Evolutionary conservation across 1,140 invertebrate genomes (phyloP).

Genomic region (Zaprionus kolodkinae): DNA sequence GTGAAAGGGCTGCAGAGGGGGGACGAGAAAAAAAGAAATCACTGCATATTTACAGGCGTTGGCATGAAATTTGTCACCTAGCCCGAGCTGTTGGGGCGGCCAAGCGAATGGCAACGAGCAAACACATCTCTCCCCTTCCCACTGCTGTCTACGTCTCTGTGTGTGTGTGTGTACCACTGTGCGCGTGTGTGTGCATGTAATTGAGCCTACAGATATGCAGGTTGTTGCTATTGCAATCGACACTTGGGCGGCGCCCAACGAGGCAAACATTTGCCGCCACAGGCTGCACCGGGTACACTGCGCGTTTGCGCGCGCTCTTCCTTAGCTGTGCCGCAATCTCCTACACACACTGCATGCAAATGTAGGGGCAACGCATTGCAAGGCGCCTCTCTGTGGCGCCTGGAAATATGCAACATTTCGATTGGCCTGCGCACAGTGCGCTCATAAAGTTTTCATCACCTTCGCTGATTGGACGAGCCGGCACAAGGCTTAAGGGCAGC

Average conservation of each 20-base stretch:
- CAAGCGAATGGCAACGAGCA: constrained; percentile 56
- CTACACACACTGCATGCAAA: constrained; percentile 36
- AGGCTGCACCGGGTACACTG: constrained; percentile 36
- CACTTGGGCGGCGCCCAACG: constrained; percentile 72
- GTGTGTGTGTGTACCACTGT: constrained; percentile 21
- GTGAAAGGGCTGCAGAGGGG: constrained; percentile 38
- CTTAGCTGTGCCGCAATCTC: too few relatives aligned
- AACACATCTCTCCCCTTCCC: constrained; percentile 42
- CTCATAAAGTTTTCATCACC: constrained; percentile 59
- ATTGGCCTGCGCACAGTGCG: constrained; percentile 51
- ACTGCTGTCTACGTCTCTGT: constrained; percentile 14
- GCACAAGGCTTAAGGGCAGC: constrained; percentile 58
- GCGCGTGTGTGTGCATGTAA: constrained; percentile 52
- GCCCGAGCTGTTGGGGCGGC: constrained; percentile 25
- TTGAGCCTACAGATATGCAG: constrained; percentile 75
- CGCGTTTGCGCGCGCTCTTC: constrained; percentile 66
- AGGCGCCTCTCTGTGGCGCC: constrained; percentile 16
- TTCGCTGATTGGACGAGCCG: constrained; percentile 56
- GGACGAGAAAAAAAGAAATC: constrained; percentile 47
- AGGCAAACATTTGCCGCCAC: constrained; percentile 57
- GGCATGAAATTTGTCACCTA: constrained; percentile 82
- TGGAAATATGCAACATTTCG: constrained; percentile 71
- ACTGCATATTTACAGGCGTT: constrained; percentile 79
- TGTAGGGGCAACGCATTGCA: constrained; percentile 62
- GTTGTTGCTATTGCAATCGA: constrained; percentile 74